Evolutionary conservation across 2,113 vertebrate species (phyloP).

Genomic region (Chaenogobius annularis): DNA sequence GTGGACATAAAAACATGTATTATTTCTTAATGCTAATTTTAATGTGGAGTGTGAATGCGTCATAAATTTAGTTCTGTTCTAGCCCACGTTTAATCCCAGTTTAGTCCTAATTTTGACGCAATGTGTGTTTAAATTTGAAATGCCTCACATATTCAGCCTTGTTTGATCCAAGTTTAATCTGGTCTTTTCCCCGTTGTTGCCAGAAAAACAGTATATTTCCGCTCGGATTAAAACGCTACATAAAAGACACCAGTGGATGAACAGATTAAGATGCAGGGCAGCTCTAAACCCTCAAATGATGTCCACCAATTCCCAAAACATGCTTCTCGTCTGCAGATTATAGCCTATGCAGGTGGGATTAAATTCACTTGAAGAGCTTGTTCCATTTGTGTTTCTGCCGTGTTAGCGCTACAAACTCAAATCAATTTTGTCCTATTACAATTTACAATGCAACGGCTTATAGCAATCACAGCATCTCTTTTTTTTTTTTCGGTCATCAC

Average conservation of each 20-base stretch:
- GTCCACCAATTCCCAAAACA: neutral
- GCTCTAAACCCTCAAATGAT: conserved; percentile 1
- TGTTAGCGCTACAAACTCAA: neutral
- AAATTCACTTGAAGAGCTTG: neutral
- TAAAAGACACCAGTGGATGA: neutral
- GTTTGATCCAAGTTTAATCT: neutral
- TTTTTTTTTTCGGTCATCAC: neutral
- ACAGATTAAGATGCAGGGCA: neutral
- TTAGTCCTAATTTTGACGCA: too few species aligned
- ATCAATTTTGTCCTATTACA: neutral
- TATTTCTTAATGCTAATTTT: too few species aligned
- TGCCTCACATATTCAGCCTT: neutral
- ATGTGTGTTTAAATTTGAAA: too few species aligned
- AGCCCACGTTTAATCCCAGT: too few species aligned
- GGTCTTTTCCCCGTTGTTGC: neutral
- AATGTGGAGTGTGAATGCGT: too few species aligned
- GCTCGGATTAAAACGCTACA: neutral
- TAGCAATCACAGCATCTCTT: neutral
- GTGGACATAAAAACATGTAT: too few species aligned
- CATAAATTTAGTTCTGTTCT: too few species aligned
- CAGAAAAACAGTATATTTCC: neutral
- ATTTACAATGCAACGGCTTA: neutral
- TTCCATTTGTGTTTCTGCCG: neutral
- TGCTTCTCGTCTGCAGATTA: neutral
- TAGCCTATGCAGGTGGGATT: neutral